phyloP scores from a whole-genome alignment of 2,888 invertebrate species.

The Pantelozetes paolii region DNA sequence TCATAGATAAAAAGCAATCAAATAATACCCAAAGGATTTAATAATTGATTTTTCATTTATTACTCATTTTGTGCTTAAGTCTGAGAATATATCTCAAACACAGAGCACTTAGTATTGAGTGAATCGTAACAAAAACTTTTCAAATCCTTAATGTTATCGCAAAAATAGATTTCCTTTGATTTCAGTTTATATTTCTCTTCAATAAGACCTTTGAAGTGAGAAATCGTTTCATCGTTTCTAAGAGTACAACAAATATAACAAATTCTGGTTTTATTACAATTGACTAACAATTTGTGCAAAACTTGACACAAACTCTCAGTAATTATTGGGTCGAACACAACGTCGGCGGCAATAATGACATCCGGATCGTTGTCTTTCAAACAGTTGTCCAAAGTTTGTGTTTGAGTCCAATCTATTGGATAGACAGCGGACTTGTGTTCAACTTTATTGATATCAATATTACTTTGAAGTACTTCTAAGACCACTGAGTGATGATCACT shows the following conservation, averaged over 20 bases:
- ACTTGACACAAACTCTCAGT: conserved; percentile 7
- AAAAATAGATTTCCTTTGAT: neutral
- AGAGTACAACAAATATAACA: conserved; percentile 29
- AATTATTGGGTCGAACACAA: neutral
- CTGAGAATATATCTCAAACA: neutral
- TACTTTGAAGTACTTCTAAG: conserved; percentile 24
- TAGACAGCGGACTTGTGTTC: neutral
- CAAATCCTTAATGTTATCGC: neutral
- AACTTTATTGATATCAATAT: conserved; percentile 30
- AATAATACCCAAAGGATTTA: no score
- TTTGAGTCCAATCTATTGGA: conserved; percentile 9
- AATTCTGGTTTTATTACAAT: conserved; percentile 16
- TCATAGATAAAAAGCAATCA: no score
- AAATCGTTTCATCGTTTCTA: neutral
- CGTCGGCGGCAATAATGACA: conserved; percentile 23
- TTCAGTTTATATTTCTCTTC: conserved; percentile 3
- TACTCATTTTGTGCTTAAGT: neutral
- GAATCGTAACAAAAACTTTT: conserved; percentile 23
- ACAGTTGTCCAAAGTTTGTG: neutral
- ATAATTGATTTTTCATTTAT: neutral
- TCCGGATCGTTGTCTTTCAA: conserved; percentile 22
- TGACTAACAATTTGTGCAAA: conserved; percentile 2
- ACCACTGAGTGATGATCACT: conserved; percentile 29
- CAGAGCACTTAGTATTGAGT: conserved; percentile 1
- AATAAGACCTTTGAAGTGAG: neutral